Evolutionary conservation across 2,797 vertebrate genomes (phyloP).

Genomic region (Harpia harpyja): DNA sequence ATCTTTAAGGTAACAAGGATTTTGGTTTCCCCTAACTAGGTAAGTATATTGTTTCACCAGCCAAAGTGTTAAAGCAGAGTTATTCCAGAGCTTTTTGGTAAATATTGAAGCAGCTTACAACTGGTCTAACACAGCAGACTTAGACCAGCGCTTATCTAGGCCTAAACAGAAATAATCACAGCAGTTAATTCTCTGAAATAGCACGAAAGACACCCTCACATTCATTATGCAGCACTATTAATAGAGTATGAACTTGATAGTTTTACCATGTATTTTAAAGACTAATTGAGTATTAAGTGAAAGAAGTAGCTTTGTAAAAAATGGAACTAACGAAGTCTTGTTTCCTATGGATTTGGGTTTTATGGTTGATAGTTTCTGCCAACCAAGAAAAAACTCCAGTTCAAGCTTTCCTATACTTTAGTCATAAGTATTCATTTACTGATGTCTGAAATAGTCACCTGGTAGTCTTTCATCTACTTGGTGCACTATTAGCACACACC

Average conservation of each 20-base stretch:
- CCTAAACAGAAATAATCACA: neutral
- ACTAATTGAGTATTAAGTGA: neutral
- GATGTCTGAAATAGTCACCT: neutral
- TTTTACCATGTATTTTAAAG: neutral
- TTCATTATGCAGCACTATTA: neutral
- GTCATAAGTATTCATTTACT: neutral
- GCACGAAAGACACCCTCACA: neutral
- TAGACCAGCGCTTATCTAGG: neutral
- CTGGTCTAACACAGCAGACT: neutral
- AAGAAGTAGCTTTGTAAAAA: neutral
- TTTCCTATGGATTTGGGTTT: neutral
- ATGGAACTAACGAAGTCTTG: neutral
- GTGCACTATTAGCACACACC: neutral
- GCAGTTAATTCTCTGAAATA: neutral
- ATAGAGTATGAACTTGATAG: neutral
- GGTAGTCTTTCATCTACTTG: neutral
- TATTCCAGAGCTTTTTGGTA: neutral
- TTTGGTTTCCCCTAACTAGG: neutral
- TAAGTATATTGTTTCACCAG: neutral
- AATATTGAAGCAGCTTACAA: neutral
- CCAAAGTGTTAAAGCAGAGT: neutral
- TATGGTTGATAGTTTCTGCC: neutral
- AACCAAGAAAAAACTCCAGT: neutral
- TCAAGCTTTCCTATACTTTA: neutral
- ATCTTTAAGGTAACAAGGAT: neutral